phyloP scores from a whole-genome alignment of 1,140 invertebrate species.

The Drosophila obscura region DNA sequence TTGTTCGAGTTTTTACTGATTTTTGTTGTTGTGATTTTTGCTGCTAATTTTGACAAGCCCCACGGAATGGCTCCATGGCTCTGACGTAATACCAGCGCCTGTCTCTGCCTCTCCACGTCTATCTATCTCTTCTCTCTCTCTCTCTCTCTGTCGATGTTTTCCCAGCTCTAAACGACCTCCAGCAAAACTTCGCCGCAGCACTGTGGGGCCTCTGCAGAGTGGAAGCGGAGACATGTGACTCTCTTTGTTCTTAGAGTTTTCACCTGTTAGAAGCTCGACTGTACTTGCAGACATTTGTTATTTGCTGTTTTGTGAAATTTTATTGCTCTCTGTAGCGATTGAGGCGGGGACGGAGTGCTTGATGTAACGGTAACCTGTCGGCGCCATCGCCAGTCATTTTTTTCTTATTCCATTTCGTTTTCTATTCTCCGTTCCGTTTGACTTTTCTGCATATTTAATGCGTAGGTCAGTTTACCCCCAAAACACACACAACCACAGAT shows the following conservation, averaged over 20 bases:
- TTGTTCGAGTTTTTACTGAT: conserved; percentile 25
- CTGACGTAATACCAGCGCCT: conserved; percentile 65
- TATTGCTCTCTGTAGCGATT: conserved; percentile 52
- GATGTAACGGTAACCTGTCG: conserved; percentile 49
- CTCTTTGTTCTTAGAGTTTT: background rate
- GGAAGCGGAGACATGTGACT: too few relatives aligned
- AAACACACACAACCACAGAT: conserved; percentile 4
- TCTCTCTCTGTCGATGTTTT: conserved; percentile 39
- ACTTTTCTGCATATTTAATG: conserved; percentile 77
- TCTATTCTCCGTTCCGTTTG: conserved; percentile 65
- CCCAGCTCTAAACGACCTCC: conserved; percentile 64
- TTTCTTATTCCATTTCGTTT: conserved; percentile 13
- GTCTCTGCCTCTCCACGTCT: conserved; percentile 1
- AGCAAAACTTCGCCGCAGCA: conserved; percentile 53
- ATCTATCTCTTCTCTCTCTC: background rate
- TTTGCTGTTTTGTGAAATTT: conserved; percentile 68
- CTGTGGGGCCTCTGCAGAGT: too few relatives aligned
- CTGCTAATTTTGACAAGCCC: conserved; percentile 77
- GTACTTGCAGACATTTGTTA: conserved; percentile 42
- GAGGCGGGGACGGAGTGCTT: conserved; percentile 18
- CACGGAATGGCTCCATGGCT: conserved; percentile 60
- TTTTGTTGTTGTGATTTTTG: conserved; percentile 36
- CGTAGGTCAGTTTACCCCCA: conserved; percentile 72
- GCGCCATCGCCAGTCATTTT: conserved; percentile 48
- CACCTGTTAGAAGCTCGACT: conserved; percentile 29